Base-by-base conservation (phyloP, 2,797 vertebrate genomes). In the Buceros bicornis region DNA sequence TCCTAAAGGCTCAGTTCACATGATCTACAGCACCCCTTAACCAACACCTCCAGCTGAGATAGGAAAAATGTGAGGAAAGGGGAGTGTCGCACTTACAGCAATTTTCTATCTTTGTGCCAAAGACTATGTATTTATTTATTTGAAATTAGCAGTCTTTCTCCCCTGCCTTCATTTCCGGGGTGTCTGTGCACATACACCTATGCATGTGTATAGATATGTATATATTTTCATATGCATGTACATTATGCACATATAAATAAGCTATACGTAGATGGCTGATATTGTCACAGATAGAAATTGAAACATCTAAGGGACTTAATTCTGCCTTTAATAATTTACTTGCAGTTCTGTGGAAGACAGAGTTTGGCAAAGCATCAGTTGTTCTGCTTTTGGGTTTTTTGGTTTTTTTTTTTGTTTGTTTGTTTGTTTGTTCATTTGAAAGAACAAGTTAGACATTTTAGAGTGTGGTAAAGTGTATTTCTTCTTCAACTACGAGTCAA, bases 371-470 rank as follows among this genome's bases (percentile, higher is more conserved):
- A 89, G 2, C 40, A 86, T 87, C 82, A 83, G 18, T 91, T 96
- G 16, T 26, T 97, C 42, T 80, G 11, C 31, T 90, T 82, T 48
- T 87, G 77, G 33, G 33, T 33, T 33, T 33, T 33, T 33, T 33
- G 33, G 33, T 6, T 6, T 33, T 33, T 33, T 87, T 95, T 92
- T 70, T 72, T 87, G 82, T 69, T 71, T 95, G 51, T 97, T 92
- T 87, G 77, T 70, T 72, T 87, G 82, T 69, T 71, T 95, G 51
- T 97, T 92, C 94, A 21, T 96, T 97, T 72, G 62, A 94, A 96
- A 93, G 43, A 96, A 96, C 42, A 97, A 97, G 96, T 96, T 92
- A 95, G 90, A 10, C n/a, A 51, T 76, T 90, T 96, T 83, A 16
- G 33, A 91, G 87, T 76, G 42, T 82, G 33, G 26, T 78, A 61